Conservation (phyloP, 2,888 invertebrate genomes). For the Cephus sareptanus region DNA sequence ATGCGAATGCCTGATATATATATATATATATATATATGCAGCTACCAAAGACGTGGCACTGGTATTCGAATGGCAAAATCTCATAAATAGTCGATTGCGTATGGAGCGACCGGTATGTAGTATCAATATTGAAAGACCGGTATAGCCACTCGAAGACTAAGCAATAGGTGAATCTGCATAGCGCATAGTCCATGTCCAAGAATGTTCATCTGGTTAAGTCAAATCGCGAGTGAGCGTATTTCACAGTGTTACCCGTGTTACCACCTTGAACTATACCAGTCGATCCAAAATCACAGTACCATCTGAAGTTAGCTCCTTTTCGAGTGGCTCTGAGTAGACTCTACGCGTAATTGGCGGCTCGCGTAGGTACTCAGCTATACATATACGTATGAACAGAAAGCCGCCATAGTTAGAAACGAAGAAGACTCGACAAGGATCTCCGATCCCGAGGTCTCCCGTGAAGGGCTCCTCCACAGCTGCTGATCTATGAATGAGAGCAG, state of each 20-base stretch:
- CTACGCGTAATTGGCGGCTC: slow-evolving; percentile 23
- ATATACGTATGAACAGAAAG: no score
- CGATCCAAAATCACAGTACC: no score
- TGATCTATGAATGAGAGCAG: slow-evolving; percentile 54
- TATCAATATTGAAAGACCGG: no score
- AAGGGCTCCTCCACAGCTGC: slow-evolving; percentile 28
- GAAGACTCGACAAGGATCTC: slow-evolving; percentile 44
- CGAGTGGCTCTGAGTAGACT: neutral
- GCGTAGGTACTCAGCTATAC: neutral
- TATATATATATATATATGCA: neutral
- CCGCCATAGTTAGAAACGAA: no score
- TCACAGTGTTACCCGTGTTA: no score
- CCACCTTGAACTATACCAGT: no score
- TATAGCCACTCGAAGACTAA: no score
- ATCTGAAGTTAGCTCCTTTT: no score
- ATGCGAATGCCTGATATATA: slow-evolving; percentile 7
- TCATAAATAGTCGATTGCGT: slow-evolving; percentile 3
- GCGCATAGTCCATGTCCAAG: no score
- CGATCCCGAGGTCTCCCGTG: slow-evolving; percentile 35
- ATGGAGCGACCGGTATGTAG: neutral
- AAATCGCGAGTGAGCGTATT: no score
- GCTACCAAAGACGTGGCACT: neutral
- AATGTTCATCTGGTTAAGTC: no score
- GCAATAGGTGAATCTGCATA: no score
- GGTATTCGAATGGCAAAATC: slow-evolving; percentile 1